These are phyloP conservation scores for Cantharis flavilabris DNA, from an alignment of 2,888 invertebrate species.

Conservation along the genomic window DNA sequence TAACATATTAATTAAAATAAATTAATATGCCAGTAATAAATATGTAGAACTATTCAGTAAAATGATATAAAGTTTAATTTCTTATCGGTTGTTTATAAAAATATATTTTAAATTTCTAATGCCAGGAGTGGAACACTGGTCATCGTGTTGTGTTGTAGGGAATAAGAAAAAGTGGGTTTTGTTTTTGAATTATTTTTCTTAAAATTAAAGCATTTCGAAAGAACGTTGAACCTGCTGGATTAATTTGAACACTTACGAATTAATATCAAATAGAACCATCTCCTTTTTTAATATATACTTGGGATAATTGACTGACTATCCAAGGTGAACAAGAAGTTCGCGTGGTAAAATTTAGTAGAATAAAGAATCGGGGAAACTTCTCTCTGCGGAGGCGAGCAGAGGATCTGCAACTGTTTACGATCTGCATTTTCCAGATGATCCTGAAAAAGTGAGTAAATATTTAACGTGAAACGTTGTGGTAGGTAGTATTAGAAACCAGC, in stretches of 20 bases:
- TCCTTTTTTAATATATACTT: not conserved
- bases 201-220: not conserved
- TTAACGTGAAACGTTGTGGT: constrained; percentile 12
- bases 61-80: not conserved
- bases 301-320: constrained; percentile 21
- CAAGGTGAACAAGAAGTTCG: constrained; percentile 32
- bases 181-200: not conserved
- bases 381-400: constrained; percentile 19
- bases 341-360: constrained; percentile 28
- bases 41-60: not conserved
- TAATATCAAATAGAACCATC: not conserved
- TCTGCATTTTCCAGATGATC: not conserved
- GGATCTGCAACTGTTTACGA: constrained; percentile 10
- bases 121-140: not conserved
- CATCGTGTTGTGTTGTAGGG: not conserved
- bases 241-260: not conserved
- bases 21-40: not conserved
- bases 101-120: not conserved
- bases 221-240: not conserved
- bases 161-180: not conserved
- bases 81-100: not conserved
- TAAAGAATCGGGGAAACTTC: constrained; percentile 24
- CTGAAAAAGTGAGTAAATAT: constrained; percentile 20
- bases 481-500: constrained; percentile 20
- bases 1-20: constrained; percentile 1